These are phyloP conservation scores for Chloroclysta siterata DNA, from an alignment of 2,888 invertebrate genomes.

Conservation along the genomic window DNA sequence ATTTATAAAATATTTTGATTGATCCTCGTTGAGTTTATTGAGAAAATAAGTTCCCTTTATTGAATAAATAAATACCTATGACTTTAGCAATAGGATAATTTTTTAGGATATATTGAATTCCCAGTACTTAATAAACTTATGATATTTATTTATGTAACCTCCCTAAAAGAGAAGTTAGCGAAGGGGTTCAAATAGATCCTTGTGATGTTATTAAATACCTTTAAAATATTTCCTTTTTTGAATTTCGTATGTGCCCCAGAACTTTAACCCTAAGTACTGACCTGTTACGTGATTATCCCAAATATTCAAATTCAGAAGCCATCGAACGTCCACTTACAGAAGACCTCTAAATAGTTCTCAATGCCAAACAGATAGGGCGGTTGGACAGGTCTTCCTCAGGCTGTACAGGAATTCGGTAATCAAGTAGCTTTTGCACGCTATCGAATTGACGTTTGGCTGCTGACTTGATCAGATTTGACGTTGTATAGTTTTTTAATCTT, in stretches of 20 bases:
- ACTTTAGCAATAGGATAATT: too few relatives aligned
- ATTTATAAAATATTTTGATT: too few relatives aligned
- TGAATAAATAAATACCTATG: too few relatives aligned
- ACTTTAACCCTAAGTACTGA: slow-evolving; percentile 1
- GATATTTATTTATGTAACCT: too few relatives aligned
- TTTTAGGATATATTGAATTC: too few relatives aligned
- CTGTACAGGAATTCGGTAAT: slow-evolving; percentile 68
- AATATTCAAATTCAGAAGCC: slow-evolving; percentile 41
- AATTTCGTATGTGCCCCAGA: neutral
- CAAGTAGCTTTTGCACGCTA: slow-evolving; percentile 55
- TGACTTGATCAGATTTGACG: neutral
- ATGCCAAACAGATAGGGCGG: neutral
- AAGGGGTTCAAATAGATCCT: too few relatives aligned
- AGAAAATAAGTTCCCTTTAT: too few relatives aligned
- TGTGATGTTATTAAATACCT: neutral
- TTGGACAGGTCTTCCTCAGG: slow-evolving; percentile 11
- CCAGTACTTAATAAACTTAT: too few relatives aligned
- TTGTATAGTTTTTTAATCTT: too few relatives aligned
- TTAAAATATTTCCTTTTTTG: neutral
- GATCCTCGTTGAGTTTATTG: too few relatives aligned
- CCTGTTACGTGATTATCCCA: slow-evolving; percentile 36
- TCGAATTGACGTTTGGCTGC: slow-evolving; percentile 36
- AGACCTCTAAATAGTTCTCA: slow-evolving; percentile 18
- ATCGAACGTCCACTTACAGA: slow-evolving; percentile 13
- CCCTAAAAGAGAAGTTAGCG: too few relatives aligned